A percentile compares a stretch with the other conserved stretches of the same genome.
Evolutionary conservation across 2,113 vertebrate species (phyloP).

Genomic region (Chionomys nivalis): DNA sequence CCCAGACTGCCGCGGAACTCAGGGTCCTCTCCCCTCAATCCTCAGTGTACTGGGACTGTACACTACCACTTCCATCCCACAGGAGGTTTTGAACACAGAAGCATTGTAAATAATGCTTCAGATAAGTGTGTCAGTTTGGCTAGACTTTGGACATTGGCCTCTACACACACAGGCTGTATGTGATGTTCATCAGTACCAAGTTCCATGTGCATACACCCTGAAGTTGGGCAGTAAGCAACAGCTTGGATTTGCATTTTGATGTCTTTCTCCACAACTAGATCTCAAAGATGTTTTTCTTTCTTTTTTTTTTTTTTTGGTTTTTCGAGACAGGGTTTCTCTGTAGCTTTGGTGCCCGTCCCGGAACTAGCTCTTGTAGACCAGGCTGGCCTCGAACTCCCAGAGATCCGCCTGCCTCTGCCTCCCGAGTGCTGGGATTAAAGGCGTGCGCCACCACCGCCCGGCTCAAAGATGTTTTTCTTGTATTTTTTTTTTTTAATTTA

Average conservation of each 20-base stretch:
- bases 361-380: too few relatives aligned
- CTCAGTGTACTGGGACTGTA: neutral
- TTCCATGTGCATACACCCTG: neutral
- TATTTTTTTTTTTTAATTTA: conserved; percentile 17
- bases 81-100: neutral
- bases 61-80: neutral
- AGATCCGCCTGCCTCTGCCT: too few relatives aligned
- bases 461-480: conserved; percentile 40
- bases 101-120: neutral
- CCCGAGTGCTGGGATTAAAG: too few relatives aligned
- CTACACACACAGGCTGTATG: neutral
- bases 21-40: neutral
- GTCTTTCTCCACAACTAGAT: neutral
- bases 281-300: conserved; percentile 33
- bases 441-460: too few relatives aligned
- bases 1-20: neutral
- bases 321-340: too few relatives aligned
- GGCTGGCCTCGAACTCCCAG: too few relatives aligned
- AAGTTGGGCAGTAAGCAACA: neutral
- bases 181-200: neutral
- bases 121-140: neutral
- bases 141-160: conserved; percentile 3
- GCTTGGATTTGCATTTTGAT: neutral
- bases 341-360: too few relatives aligned
- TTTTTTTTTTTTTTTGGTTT: conserved; percentile 51